Evolutionary conservation across 1,140 invertebrate species (phyloP), one percentile per base, ranked within the genome.

Genomic region (Conopomorpha cramerella): DNA sequence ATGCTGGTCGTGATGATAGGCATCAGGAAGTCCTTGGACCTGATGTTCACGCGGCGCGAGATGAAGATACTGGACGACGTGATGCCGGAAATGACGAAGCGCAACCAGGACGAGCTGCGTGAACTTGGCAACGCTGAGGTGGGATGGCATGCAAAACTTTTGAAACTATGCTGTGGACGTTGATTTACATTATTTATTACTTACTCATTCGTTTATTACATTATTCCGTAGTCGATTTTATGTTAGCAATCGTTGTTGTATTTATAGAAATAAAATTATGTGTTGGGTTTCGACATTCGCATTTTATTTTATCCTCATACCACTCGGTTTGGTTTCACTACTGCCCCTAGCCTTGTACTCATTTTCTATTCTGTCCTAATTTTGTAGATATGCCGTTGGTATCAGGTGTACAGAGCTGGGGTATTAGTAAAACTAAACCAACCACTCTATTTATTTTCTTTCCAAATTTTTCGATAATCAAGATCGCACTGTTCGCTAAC

Each of bases 1-100:
- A 99, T 99, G 97, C 82, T 99, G 49, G 91, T 99, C 10, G 95
- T 98, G 6, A 98, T 98, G 89, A 96, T 99, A 58, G 94, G 92
- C 1, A 92, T 99, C 36, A 83, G 97, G 17, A 99, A 98, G 79
- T 81, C 86, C 1, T 71, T 99, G 56, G 96, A 99, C 61, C 85
- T 92, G 32, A 62, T 97, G 8, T 99, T 99, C 59, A 92, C 93
- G 0, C 87, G 93, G 49, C 81, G 92, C 25, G 97, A 99, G 68
- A 67, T 99, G 41, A 97, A 96, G 68, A 97, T 98, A 57, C 77
- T 99, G 34, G 96, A 99, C 65, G 96, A 99, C 55, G 86, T 98
- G 7, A 96, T 99, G 91, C 97, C 96, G 8, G 95, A 98, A 78
- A 88, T 90, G 51, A 89, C 87, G 11, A 92, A 89, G 58, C 82